A percentile compares a stretch with the other conserved stretches of the same genome.
Evolutionary conservation across 1,140 invertebrate species (phyloP).

Genomic region (Acromyrmex echinatior): DNA sequence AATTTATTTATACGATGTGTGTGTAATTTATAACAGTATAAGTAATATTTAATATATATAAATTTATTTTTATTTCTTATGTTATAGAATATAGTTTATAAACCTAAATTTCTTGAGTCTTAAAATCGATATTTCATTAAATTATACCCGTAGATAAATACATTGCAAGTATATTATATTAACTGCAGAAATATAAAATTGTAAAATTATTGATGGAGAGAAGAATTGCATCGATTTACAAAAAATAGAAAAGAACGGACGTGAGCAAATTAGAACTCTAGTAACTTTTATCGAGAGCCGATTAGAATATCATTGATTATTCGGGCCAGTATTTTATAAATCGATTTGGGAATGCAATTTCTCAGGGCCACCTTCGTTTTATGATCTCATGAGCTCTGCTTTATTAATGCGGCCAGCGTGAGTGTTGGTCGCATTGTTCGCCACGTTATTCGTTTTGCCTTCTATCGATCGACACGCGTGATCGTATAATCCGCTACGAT

Average conservation of each 20-base stretch:
- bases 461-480: conserved; percentile 34
- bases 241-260: not conserved
- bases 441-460: conserved; percentile 26
- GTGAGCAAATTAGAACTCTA: not conserved
- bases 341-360: conserved; percentile 18
- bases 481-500: conserved; percentile 26
- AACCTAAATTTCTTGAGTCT: not conserved
- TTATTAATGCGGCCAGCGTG: not conserved
- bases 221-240: not conserved
- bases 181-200: not conserved
- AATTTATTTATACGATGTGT: not conserved
- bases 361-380: not conserved
- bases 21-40: not conserved
- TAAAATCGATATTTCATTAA: not conserved
- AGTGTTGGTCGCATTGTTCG: conserved; percentile 34
- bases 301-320: not conserved
- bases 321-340: not conserved
- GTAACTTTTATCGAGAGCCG: not conserved
- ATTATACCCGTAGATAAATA: not conserved
- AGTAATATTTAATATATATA: not conserved
- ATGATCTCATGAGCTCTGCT: not conserved
- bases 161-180: not conserved
- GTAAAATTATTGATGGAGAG: not conserved
- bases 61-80: not conserved
- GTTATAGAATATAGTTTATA: not conserved